Conservation (phyloP, 2,113 vertebrate genomes). For the Tonatia bakeri region DNA sequence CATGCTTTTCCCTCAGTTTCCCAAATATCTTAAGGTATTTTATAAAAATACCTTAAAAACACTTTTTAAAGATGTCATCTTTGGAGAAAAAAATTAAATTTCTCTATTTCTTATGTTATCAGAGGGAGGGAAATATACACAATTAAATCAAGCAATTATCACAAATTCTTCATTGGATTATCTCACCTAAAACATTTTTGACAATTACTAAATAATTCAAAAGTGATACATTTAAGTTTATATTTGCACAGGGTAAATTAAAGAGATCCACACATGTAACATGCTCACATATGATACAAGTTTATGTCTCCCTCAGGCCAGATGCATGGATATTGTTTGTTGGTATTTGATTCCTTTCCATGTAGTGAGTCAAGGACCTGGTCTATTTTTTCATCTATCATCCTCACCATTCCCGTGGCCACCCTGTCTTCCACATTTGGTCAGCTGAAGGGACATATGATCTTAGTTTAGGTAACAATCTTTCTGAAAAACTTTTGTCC, state of each 20-base stretch:
- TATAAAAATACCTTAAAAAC: neutral
- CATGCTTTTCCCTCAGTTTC: neutral
- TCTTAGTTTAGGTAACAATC: neutral
- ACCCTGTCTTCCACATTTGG: neutral
- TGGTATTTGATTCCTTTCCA: neutral
- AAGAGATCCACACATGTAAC: neutral
- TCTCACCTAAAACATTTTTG: neutral
- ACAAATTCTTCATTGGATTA: neutral
- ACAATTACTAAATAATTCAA: neutral
- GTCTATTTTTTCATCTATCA: neutral
- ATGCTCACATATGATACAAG: neutral
- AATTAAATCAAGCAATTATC: neutral
- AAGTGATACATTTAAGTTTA: neutral
- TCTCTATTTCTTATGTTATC: neutral
- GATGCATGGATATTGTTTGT: neutral
- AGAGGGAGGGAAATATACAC: neutral
- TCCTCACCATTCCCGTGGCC: neutral
- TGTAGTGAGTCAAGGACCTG: neutral
- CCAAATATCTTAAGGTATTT: neutral
- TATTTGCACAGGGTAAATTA: neutral
- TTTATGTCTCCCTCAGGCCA: neutral
- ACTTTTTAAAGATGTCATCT: neutral
- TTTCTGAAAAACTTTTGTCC: neutral
- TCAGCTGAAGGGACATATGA: neutral
- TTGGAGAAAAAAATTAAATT: neutral